Conservation (phyloP, 2,113 vertebrate species). For the Paralichthys olivaceus region DNA sequence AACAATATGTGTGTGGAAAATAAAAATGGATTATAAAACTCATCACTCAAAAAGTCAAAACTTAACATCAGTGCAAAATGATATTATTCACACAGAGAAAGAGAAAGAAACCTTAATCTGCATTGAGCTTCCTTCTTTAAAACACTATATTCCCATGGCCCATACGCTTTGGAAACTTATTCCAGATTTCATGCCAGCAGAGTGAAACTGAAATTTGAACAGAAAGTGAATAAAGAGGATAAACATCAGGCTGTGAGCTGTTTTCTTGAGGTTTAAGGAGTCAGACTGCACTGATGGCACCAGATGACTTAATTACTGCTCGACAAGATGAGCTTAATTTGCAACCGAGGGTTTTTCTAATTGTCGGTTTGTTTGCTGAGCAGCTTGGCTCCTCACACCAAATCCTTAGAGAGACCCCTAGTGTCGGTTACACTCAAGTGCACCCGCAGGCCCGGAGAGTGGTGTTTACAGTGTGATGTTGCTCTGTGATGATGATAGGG, state of each 20-base stretch:
- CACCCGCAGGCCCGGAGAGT: background rate
- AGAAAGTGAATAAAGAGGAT: background rate
- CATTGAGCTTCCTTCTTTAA: no score
- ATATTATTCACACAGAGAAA: background rate
- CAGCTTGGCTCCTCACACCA: slow-evolving; percentile 25
- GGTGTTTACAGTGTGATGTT: slow-evolving; percentile 9
- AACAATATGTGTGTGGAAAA: background rate
- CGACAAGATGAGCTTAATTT: slow-evolving; percentile 34
- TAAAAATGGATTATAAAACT: background rate
- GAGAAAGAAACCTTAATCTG: background rate
- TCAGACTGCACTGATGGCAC: slow-evolving; percentile 31
- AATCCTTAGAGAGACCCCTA: slow-evolving; percentile 70
- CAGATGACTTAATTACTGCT: slow-evolving; percentile 14
- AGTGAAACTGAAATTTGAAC: background rate
- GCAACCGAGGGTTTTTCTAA: slow-evolving; percentile 33
- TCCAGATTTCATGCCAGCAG: background rate
- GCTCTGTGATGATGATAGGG: background rate
- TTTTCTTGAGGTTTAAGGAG: slow-evolving; percentile 28
- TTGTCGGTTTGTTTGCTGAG: slow-evolving; percentile 47
- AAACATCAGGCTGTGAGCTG: background rate
- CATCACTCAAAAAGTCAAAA: background rate
- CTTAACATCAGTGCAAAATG: background rate
- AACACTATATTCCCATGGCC: background rate
- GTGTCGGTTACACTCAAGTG: slow-evolving; percentile 39
- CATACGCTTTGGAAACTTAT: background rate